Conservation (phyloP, 1,140 invertebrate species). For the Nasonia longicornis region DNA sequence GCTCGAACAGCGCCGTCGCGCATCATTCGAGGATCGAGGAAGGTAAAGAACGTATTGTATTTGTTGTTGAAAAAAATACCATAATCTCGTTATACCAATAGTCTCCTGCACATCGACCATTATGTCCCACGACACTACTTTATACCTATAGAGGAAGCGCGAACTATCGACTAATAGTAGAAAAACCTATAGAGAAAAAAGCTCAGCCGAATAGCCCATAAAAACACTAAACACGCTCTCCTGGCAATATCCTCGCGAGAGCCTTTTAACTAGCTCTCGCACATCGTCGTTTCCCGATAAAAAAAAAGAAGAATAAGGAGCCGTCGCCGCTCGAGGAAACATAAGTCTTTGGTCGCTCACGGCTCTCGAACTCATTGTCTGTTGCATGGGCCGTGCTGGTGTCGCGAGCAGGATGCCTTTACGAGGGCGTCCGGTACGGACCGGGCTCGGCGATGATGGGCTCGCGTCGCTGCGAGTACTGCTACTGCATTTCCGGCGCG, state of each 20-base stretch:
- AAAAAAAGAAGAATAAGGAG: not conserved
- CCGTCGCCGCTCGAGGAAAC: not conserved
- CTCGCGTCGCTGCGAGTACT: conserved; percentile 84
- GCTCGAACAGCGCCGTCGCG: conserved; percentile 47
- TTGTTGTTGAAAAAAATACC: too few species aligned
- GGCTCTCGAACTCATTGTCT: not conserved
- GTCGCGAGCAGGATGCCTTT: conserved; percentile 75
- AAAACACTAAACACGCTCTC: not conserved
- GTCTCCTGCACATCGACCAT: too few species aligned
- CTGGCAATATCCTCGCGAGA: not conserved
- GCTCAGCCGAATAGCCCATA: not conserved
- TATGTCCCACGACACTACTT: too few species aligned
- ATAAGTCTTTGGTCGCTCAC: not conserved
- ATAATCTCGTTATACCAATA: too few species aligned
- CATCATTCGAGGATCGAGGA: conserved; percentile 6
- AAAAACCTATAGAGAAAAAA: not conserved
- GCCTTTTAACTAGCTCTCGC: not conserved
- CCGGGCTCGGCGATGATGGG: conserved; percentile 88
- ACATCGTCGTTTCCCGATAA: not conserved
- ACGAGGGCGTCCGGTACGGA: conserved; percentile 81
- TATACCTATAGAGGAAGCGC: too few species aligned
- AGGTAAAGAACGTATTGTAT: conserved; percentile 26
- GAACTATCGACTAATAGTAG: not conserved
- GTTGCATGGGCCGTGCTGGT: not conserved
- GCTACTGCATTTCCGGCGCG: conserved; percentile 84